Evolutionary conservation across 2,888 invertebrate genomes (phyloP).

Genomic region (Deilephila porcellus): DNA sequence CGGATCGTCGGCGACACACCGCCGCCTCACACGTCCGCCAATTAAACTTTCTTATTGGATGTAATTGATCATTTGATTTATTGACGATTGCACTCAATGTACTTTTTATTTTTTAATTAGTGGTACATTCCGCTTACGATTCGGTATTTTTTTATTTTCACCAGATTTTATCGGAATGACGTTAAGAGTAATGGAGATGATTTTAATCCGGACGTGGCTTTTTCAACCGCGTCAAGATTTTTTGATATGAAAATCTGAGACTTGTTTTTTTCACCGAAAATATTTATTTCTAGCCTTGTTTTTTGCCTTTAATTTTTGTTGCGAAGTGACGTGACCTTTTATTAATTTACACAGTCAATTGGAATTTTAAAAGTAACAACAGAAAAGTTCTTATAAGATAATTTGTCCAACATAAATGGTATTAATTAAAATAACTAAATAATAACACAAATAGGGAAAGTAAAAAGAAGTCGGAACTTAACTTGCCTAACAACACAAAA

Average conservation of each 20-base stretch:
- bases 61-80: conserved; percentile 49
- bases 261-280: neutral
- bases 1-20: conserved; percentile 33
- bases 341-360: neutral
- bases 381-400: neutral
- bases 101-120: conserved; percentile 57
- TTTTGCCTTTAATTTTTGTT: neutral
- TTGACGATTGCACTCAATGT: conserved; percentile 43
- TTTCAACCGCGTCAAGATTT: conserved; percentile 8
- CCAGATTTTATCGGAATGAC: conserved; percentile 21
- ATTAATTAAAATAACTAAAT: neutral
- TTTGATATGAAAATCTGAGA: neutral
- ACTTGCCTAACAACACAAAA: conserved; percentile 15
- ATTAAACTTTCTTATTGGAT: conserved; percentile 48
- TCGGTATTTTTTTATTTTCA: conserved; percentile 20
- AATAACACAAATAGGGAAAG: neutral
- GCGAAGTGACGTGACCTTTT: neutral
- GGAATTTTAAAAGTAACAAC: neutral
- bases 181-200: conserved; percentile 22
- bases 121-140: conserved; percentile 42
- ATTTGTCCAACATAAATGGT: neutral
- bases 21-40: conserved; percentile 46
- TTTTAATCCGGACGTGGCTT: conserved; percentile 8
- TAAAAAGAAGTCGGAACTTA: neutral
- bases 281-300: neutral